Conservation (phyloP, 2,888 invertebrate species). For the Peribatodes rhomboidaria region DNA sequence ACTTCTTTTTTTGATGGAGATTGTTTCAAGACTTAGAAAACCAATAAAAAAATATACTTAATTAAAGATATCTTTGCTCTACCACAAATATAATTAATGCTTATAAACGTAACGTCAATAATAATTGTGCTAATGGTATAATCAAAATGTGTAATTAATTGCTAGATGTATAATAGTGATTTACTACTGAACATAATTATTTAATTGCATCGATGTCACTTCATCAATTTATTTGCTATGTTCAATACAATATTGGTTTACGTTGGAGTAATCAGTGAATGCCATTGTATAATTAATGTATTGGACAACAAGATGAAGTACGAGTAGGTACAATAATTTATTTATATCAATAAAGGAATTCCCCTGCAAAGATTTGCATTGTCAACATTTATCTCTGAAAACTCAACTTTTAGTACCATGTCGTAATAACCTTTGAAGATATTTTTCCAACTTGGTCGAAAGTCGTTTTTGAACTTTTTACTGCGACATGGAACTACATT, state of each 20-base stretch:
- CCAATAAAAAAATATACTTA: too few relatives aligned
- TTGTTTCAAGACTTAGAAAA: too few relatives aligned
- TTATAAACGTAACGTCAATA: too few relatives aligned
- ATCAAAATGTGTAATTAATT: background rate
- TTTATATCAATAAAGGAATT: slow-evolving; percentile 55
- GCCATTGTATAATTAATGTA: slow-evolving; percentile 63
- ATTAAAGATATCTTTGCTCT: too few relatives aligned
- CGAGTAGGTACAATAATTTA: slow-evolving; percentile 59
- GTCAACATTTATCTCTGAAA: slow-evolving; percentile 6
- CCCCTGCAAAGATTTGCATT: slow-evolving; percentile 55
- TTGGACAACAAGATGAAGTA: slow-evolving; percentile 62
- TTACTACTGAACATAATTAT: slow-evolving; percentile 11
- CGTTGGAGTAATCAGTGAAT: slow-evolving; percentile 9
- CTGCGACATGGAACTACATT: slow-evolving; percentile 16
- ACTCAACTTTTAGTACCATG: background rate
- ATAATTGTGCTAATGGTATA: background rate
- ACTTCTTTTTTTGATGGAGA: too few relatives aligned
- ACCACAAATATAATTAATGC: too few relatives aligned
- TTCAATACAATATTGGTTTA: slow-evolving; percentile 19
- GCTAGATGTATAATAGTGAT: background rate
- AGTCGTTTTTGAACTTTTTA: background rate
- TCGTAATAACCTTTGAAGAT: background rate
- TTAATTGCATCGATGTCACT: slow-evolving; percentile 25
- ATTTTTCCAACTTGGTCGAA: background rate
- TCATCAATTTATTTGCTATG: slow-evolving; percentile 21